Percentiles rank a stretch among this genome's conserved stretches.
Evolutionary conservation across 2,888 invertebrate species (phyloP).

Genomic region (Aphidoletes aphidimyza): DNA sequence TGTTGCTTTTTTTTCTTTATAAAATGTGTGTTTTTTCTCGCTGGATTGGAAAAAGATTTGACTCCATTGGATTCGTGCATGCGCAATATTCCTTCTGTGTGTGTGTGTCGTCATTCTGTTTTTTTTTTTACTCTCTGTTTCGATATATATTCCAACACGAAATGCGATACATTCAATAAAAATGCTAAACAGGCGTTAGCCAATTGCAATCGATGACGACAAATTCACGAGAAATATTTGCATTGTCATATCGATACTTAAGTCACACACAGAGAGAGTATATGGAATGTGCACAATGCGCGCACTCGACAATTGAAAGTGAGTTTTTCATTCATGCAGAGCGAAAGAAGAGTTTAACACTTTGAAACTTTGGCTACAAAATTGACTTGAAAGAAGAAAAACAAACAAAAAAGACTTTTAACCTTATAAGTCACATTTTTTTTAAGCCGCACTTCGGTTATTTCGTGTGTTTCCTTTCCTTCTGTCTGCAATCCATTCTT

Average conservation of each 20-base stretch:
- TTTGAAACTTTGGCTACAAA: background rate
- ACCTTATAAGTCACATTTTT: background rate
- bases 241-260: background rate
- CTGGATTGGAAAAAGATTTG: too few species aligned
- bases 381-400: background rate
- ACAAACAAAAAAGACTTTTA: background rate
- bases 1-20: background rate
- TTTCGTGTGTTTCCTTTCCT: too few species aligned
- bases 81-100: background rate
- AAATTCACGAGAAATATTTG: slow-evolving; percentile 32
- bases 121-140: background rate
- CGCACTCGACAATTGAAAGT: background rate
- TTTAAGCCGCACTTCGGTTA: too few species aligned
- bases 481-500: too few species aligned
- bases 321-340: background rate
- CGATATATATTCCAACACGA: too few species aligned
- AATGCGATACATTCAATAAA: slow-evolving; percentile 5
- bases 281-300: background rate
- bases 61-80: background rate
- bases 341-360: background rate
- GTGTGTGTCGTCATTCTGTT: too few species aligned
- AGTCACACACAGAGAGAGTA: background rate
- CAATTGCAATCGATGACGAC: slow-evolving; percentile 51
- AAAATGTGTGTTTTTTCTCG: too few species aligned
- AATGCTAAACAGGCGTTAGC: slow-evolving; percentile 36